Conservation (phyloP, 92 coral and sea anemone genomes). For the Hydrozoanthus gracilis region DNA sequence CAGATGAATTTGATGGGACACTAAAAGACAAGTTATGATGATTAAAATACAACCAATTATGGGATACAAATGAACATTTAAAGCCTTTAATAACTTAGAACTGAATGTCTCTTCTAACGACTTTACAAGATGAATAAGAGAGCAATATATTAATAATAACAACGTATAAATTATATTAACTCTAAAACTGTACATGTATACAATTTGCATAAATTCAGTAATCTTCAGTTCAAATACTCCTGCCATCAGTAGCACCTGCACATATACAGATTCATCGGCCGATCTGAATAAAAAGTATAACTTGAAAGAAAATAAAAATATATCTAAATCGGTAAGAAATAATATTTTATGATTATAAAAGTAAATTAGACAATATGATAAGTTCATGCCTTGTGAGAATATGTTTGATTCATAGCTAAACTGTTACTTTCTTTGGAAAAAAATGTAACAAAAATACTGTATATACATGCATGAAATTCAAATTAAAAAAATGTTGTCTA, state of each 20-base stretch:
- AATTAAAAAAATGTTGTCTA: no score
- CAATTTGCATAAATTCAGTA: background rate
- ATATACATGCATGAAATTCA: no score
- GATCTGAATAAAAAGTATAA: background rate
- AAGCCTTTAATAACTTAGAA: conserved; percentile 13
- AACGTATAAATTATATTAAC: conserved; percentile 1
- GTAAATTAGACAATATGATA: no score
- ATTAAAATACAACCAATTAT: no score
- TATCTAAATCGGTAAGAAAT: background rate
- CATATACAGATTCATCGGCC: background rate
- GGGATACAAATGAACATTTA: background rate
- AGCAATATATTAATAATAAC: background rate
- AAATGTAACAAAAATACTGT: no score
- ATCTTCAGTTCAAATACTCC: background rate
- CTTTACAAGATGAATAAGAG: background rate
- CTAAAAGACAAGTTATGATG: background rate
- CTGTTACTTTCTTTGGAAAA: no score
- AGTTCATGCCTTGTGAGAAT: no score
- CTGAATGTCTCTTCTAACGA: background rate
- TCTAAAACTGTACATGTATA: conserved; percentile 1
- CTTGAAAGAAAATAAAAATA: background rate
- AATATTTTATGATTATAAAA: no score
- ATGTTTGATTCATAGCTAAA: no score
- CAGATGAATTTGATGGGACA: background rate
- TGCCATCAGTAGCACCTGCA: background rate